Evolutionary conservation across 2,797 vertebrate genomes (phyloP), one percentile per base, ranked within the genome.

Genomic region (Valencia hispanica): DNA sequence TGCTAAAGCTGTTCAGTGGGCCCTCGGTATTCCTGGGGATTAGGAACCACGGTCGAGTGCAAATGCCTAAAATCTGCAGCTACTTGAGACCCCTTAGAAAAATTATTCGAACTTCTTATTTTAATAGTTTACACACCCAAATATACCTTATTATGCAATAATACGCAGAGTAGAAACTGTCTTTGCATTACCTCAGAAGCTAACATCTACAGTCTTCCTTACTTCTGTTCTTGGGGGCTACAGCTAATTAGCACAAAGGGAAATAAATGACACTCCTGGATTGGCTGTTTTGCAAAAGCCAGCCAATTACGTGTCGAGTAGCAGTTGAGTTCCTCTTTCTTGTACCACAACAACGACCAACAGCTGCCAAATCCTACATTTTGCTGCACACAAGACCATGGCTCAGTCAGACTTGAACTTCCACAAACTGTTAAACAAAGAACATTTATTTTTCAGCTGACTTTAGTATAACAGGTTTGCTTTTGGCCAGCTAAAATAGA

Each of bases 381-480:
- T 39, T 12, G 20, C 20, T 39, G 3, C 5, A 8, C 36, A 43
- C 36, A 41, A 41, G 6, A 25, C 63, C 22, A 7, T 41, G 5
- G 18, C 22, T 66, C 36, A 41, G 10, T 66, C 34, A 66, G 36
- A 66, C 36, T 7, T 25, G 36, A 41, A 66, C 36, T 41, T 66
- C 39, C 36, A 41, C 36, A 41, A 41, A 66, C 22, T 41, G 32
- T 41, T 41, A 41, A n/a, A 4, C 11, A 25, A 5, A 66, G 25
- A 41, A 66, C 41, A 66, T 66, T 0, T 18, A 69, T 75, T 78
- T 87, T 83, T 57, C 51, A 51, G 70, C 34, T 25, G 30, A 70
- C 15, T 81, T 81, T 55, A 65, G 48, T 39, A 72, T 11, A 75
- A 1, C 43, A 10, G 17, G 59, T 75, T 77, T 76, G 15, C 18